Evolutionary conservation across 2,113 vertebrate genomes (phyloP).

Genomic region (Chinchilla lanigera): DNA sequence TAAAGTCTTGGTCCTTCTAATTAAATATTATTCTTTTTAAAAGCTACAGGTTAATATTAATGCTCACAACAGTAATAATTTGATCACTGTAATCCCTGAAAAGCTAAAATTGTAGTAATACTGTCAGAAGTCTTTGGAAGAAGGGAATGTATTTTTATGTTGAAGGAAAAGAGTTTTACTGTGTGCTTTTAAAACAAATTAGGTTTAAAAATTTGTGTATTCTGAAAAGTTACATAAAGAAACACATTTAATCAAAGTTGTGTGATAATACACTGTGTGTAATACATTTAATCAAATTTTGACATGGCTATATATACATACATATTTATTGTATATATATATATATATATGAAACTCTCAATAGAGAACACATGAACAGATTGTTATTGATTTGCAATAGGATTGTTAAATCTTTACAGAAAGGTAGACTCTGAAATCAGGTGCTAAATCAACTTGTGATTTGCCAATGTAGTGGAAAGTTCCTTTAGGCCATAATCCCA

Average conservation of each 20-base stretch:
- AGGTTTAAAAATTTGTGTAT: background rate
- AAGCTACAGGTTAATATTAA: conserved; percentile 47
- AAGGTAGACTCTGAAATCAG: background rate
- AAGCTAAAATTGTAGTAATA: conserved; percentile 71
- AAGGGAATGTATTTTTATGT: conserved; percentile 39
- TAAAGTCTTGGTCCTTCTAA: conserved; percentile 78
- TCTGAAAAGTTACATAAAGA: conserved; percentile 15
- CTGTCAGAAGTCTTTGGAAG: conserved; percentile 61
- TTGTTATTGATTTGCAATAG: too few relatives aligned
- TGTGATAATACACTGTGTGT: too few relatives aligned
- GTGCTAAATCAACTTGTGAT: background rate
- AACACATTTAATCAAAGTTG: background rate
- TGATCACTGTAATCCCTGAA: conserved; percentile 68
- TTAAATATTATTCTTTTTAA: background rate
- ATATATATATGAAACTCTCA: background rate
- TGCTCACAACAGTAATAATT: conserved; percentile 61
- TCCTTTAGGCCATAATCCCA: conserved; percentile 49
- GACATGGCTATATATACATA: background rate
- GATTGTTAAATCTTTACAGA: background rate
- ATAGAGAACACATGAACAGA: background rate
- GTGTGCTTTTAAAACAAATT: conserved; percentile 11
- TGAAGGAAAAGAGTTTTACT: background rate
- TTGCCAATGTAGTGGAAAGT: conserved; percentile 52
- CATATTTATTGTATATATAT: background rate
- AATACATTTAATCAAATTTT: background rate